Evolutionary conservation across 2,888 invertebrate species (phyloP).

Genomic region (Antitype chi): DNA sequence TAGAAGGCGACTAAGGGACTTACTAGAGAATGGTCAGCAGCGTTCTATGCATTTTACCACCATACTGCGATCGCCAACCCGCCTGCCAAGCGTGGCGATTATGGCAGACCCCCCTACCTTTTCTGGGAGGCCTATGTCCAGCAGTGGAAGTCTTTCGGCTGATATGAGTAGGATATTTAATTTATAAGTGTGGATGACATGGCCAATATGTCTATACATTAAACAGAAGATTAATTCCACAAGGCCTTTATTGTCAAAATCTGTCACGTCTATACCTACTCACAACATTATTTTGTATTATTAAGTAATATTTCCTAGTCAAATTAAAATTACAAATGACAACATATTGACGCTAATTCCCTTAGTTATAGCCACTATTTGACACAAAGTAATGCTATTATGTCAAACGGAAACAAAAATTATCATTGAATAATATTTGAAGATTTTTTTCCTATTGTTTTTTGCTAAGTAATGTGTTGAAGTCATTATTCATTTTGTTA

Average conservation of each 20-base stretch:
- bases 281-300: not conserved
- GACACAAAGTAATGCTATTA: constrained; percentile 33
- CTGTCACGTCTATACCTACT: not conserved
- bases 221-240: not conserved
- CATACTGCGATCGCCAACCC: no score
- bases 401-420: constrained; percentile 31
- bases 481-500: constrained; percentile 18
- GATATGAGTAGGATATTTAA: no score
- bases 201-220: not conserved
- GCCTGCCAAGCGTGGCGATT: no score
- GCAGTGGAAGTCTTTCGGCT: no score
- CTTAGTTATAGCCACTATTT: constrained; percentile 13
- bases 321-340: constrained; percentile 23
- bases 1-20: no score
- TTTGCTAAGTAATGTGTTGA: not conserved
- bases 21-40: no score
- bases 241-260: not conserved
- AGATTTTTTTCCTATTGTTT: constrained; percentile 20
- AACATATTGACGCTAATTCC: constrained; percentile 18
- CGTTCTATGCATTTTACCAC: no score
- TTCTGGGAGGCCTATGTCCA: no score
- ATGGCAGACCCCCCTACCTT: no score
- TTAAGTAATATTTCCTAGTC: not conserved
- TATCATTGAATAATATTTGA: not conserved
- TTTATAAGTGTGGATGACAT: not conserved